These are phyloP conservation scores for Trididemnum clinides DNA, from an alignment of 23 tunicate species.

Conservation along the genomic window DNA sequence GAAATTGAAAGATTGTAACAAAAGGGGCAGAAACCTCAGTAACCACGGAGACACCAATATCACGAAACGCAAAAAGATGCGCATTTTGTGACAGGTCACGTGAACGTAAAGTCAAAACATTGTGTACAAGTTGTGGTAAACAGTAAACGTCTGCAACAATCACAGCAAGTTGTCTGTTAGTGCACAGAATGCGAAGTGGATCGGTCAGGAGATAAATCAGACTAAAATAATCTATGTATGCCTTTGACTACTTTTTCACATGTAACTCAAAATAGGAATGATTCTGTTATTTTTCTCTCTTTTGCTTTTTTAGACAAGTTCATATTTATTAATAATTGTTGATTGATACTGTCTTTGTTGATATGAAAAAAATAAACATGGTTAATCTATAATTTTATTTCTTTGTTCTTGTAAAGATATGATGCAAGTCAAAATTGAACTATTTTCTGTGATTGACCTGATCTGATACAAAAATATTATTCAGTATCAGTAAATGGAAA, in stretches of 20 bases:
- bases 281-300: background rate
- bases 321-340: no score
- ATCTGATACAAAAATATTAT: no score
- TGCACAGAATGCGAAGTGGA: background rate
- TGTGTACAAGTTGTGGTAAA: background rate
- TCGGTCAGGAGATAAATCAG: background rate
- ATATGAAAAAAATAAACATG: no score
- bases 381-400: no score
- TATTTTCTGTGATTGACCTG: no score
- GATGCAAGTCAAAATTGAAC: background rate
- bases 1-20: background rate
- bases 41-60: background rate
- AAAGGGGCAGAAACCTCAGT: background rate
- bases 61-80: slow-evolving; percentile 4
- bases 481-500: no score
- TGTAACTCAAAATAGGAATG: background rate
- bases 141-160: slow-evolving; percentile 7
- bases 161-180: slow-evolving; percentile 16
- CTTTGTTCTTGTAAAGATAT: background rate
- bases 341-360: no score
- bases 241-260: background rate
- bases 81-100: slow-evolving; percentile 26
- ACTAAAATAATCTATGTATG: no score
- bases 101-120: slow-evolving; percentile 8
- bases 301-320: no score